Base-by-base conservation (phyloP, 2,113 vertebrate genomes). In the Hippoglossus stenolepis region DNA sequence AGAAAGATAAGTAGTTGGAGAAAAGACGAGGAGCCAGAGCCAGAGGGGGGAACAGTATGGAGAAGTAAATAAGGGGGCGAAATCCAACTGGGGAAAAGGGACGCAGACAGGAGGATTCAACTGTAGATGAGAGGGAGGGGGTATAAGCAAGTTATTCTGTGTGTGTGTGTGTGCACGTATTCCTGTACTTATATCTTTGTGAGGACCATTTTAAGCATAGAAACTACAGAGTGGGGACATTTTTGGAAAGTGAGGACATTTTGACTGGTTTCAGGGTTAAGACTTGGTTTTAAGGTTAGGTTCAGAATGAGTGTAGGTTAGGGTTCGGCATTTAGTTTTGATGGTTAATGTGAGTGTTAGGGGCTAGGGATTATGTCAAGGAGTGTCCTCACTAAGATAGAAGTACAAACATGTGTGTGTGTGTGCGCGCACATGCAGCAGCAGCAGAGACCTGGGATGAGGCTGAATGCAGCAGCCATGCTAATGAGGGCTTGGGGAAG, bases 401-500 rank as follows among this genome's bases (percentile, higher is more conserved):
- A 43, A 43, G 40, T 43, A 43, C 40, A 43, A 43, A 12, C 40
- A 3, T 43, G 40, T 43, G 40, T 49, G 38, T 70, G 12, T 51
- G 45, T 17, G 64, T 59, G 67, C 20, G 68, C 23, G 70, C 31
- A 26, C 70, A 75, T 63, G 60, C 65, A 75, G 82, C 83, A 89
- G 89, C 76, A 77, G 90, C 87, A 86, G 72, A 85, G 88, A 84
- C 82, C 83, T 85, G 83, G 76, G 82, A 87, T 91, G 83, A 91
- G 87, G 85, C 81, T 81, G 75, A 88, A 91, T 86, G 92, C 92
- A 90, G 85, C 77, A 87, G 82, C 93, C 91, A 94, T 94, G 92
- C 91, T 93, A 94, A 95, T 95, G 89, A 93, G 89, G 81, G 79
- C 90, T 83, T 40, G 79, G 89, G 90, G 90, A 89, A 83, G 86